Evolutionary conservation across 1,140 invertebrate species (phyloP), one percentile per base, ranked within the genome.

Genomic region (Cepaea nemoralis): DNA sequence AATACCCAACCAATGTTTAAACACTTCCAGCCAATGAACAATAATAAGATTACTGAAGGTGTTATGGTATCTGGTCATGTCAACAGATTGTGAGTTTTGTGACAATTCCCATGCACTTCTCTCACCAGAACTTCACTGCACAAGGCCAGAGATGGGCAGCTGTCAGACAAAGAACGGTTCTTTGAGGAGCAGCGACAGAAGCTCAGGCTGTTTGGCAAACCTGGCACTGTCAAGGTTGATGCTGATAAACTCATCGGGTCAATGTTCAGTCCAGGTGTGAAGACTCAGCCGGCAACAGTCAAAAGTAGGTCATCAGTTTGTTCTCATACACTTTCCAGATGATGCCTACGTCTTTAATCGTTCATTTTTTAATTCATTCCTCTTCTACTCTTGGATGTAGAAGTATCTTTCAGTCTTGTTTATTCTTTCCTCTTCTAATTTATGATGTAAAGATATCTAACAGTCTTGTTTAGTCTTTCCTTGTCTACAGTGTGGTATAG

Each of bases 181-280:
- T 88, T 86, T 80, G 83, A 85, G 42, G 84, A 85, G 55, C 88
- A 89, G 81, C 82, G 87, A 77, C 85, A 86, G 73, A 83, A 82
- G 31, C 78, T 89, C 16, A 83, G 85, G 75, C 82, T 84, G 70
- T 86, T 89, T 66, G 78, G 84, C 16, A 84, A 77, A 40, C 80
- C 83, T n/a, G 84, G 82, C 22, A 69, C 35, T 3, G 48, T 63
- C 22, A 74, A 67, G 2, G 70, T 82, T 19, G 85, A 85, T 16
- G 77, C 86, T n/a, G 84, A 85, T 40, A 85, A 83, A 59, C 74
- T 89, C 35, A 86, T 89, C 37, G 88, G 86, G 45, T 85, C 84
- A n/a, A 86, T 89, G 82, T 89, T 89, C 84, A 84, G 84, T 81
- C 77, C 83, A 19, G 80, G 75, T 33, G 45, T 35, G 1, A 75